Conservation (phyloP, 2,797 vertebrate species). For the Myripristis murdjan region DNA sequence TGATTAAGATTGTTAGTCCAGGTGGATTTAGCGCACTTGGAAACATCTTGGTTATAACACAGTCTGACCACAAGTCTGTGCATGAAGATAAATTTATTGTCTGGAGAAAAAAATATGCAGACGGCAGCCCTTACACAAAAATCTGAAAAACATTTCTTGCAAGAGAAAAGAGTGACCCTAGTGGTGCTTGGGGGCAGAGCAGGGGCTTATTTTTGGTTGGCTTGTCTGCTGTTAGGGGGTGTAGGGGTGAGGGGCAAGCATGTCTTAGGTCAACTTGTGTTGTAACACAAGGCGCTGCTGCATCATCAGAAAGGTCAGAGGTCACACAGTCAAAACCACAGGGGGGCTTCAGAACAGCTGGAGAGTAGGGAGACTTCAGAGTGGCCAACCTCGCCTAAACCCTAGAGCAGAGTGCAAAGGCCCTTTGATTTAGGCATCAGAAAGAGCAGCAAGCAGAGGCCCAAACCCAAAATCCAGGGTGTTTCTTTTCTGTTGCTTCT, state of each 20-base stretch:
- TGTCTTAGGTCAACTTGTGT: conserved; percentile 71
- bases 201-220: conserved; percentile 66
- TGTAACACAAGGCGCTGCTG: conserved; percentile 66
- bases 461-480: conserved; percentile 38
- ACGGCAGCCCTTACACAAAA: neutral
- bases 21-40: conserved; percentile 29
- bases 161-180: conserved; percentile 7
- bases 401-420: conserved; percentile 29
- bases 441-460: conserved; percentile 33
- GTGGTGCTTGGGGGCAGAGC: conserved; percentile 12
- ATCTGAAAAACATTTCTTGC: neutral
- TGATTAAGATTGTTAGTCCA: conserved; percentile 31
- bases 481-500: conserved; percentile 50
- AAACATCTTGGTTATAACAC: conserved; percentile 27
- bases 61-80: neutral
- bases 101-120: neutral
- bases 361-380: conserved; percentile 66
- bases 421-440: conserved; percentile 73
- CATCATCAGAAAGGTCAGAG: conserved; percentile 66
- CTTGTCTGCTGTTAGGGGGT: conserved; percentile 32
- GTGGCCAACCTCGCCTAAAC: conserved; percentile 54
- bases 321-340: conserved; percentile 74
- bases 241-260: conserved; percentile 47
- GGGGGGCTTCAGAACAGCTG: conserved; percentile 77
- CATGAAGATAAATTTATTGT: neutral